Base-by-base conservation (phyloP, 1,140 invertebrate species). In the Panagrolaimus sp. region DNA sequence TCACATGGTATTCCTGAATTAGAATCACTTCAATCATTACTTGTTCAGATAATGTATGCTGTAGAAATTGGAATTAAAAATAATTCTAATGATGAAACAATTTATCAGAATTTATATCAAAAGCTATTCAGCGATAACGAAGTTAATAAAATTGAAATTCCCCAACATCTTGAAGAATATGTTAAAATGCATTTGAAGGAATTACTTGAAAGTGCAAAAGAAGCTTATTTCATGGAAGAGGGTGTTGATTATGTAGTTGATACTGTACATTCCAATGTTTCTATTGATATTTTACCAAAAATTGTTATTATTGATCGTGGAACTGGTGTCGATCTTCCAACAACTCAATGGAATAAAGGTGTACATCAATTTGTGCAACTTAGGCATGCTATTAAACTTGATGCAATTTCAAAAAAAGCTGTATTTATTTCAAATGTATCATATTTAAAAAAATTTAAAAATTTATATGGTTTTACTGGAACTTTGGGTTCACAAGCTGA, bases 321-420 rank as follows among this genome's bases (percentile, higher is more conserved):
- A 63, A 85, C 84, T 14, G 84, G 84, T n/a, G 79, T 81, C n/a
- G 83, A 83, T 62, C 70, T 82, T 66, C 46, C 69, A 0, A 83
- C 78, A 66, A 80, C 79, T 13, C 80, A 84, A 64, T 85, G 83
- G 83, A 79, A 76, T 43, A 78, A 83, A 47, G 84, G 72, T 1
- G 63, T 85, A 1, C 84, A 85, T 66, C 84, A 85, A 65, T 85
- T 85, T 68, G 68, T 85, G 1, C 83, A 85, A 65, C 67, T 85
- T 1, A 84, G 84, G 67, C 83, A 85, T 65, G 82, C 80, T n/a
- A 76, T 81, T 16, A 79, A 78, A 43, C 38, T 85, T 0, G 78
- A 81, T 0, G 51, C 75, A 9, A 73, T 83, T 45, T 83, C 78
- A 44, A 69, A 84, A 5, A 85, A 83, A 65, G 78, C 78, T 25